Percentiles rank a stretch among this genome's conserved stretches.
These are phyloP conservation scores for Cephus pulcher DNA, from an alignment of 2,888 invertebrate species.

Conservation along the genomic window DNA sequence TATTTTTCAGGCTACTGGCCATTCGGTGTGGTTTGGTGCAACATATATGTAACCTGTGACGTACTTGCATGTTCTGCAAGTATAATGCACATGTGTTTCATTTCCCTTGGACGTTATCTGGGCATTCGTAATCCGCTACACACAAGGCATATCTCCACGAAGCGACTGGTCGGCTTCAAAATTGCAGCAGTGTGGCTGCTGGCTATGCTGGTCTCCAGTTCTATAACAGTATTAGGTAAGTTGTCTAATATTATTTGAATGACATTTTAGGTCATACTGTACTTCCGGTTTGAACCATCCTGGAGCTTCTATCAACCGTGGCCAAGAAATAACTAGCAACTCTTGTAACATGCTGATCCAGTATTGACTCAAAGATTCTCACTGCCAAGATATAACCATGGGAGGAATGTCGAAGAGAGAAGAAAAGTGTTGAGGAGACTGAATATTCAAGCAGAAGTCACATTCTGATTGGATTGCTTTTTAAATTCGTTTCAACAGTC, in stretches of 20 bases:
- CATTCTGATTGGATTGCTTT: too few relatives aligned
- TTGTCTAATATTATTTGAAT: constrained; percentile 15
- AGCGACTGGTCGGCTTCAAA: constrained; percentile 85
- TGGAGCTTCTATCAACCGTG: background rate
- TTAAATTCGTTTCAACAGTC: too few relatives aligned
- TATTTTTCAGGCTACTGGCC: constrained; percentile 86
- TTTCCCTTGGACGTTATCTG: constrained; percentile 88
- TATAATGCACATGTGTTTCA: constrained; percentile 96
- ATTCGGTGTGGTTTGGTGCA: constrained; percentile 91
- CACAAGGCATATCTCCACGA: constrained; percentile 86
- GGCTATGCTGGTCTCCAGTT: constrained; percentile 89
- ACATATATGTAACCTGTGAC: constrained; percentile 95
- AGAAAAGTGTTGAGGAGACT: too few relatives aligned
- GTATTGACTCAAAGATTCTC: background rate
- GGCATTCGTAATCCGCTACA: constrained; percentile 91
- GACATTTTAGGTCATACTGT: background rate
- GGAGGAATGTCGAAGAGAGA: too few relatives aligned
- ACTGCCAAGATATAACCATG: too few relatives aligned
- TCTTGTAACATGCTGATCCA: background rate
- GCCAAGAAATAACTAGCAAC: background rate
- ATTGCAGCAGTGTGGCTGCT: constrained; percentile 93
- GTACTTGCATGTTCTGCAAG: constrained; percentile 95
- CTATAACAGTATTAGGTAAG: constrained; percentile 85
- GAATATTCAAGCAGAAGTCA: too few relatives aligned
- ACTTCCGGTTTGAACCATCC: constrained; percentile 4